Conservation (phyloP, 2,797 vertebrate species). For the Choloepus didactylus region DNA sequence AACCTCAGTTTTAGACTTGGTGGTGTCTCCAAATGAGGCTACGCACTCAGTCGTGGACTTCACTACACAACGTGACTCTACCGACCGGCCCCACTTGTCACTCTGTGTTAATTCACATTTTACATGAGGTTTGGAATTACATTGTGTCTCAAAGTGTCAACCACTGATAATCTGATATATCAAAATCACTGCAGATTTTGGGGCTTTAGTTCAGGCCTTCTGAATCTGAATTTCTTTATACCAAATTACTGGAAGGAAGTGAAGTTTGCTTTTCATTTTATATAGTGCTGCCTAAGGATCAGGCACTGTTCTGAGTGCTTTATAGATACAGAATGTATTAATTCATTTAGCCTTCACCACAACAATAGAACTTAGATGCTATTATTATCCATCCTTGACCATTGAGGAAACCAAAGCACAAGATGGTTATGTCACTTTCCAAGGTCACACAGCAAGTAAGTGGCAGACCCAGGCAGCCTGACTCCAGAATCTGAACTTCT, state of each 20-base stretch:
- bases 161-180: background rate
- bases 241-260: background rate
- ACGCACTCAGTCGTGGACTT: background rate
- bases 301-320: background rate
- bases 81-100: background rate
- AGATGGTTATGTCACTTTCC: background rate
- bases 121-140: background rate
- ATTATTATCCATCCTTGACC: background rate
- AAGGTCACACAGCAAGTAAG: accelerated
- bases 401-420: background rate
- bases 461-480: background rate
- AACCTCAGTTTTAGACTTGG: background rate
- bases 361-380: background rate
- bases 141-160: background rate
- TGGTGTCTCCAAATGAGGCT: background rate
- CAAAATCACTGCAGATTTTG: background rate
- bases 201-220: background rate
- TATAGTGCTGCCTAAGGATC: background rate
- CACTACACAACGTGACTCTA: background rate
- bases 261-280: background rate
- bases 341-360: background rate
- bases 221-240: background rate
- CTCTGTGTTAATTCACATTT: background rate
- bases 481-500: background rate
- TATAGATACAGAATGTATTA: background rate